These are phyloP conservation scores for Oreochromis aureus DNA, from an alignment of 2,113 vertebrate genomes.

Conservation along the genomic window DNA sequence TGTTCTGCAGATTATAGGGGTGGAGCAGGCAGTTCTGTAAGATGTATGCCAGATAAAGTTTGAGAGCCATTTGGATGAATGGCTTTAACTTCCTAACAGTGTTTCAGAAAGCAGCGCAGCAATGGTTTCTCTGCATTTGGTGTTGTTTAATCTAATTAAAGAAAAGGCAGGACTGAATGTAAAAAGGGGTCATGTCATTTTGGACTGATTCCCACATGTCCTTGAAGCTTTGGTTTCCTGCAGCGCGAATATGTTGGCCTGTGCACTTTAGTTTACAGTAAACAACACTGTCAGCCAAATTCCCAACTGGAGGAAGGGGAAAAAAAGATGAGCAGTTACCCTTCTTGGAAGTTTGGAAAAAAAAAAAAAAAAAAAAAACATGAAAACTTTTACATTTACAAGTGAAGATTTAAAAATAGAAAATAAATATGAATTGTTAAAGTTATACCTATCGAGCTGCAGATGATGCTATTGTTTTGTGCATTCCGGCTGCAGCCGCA, in stretches of 20 bases:
- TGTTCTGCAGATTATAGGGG: not conserved
- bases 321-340: not conserved
- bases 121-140: not conserved
- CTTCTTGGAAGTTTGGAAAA: not conserved
- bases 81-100: not conserved
- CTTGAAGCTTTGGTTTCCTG: not conserved
- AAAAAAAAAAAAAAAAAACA: not conserved
- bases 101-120: not conserved
- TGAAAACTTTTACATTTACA: not conserved
- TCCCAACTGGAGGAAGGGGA: not conserved
- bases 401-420: not conserved
- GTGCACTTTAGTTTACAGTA: not conserved
- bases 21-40: not conserved
- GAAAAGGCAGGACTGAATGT: not conserved
- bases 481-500: slow-evolving; percentile 74
- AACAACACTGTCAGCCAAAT: not conserved
- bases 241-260: not conserved
- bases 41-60: not conserved
- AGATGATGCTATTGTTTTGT: slow-evolving; percentile 74
- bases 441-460: slow-evolving; percentile 76
- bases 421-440: not conserved
- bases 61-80: not conserved
- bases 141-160: not conserved
- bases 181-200: not conserved
- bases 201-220: not conserved